Base-by-base conservation (phyloP, 2,888 invertebrate species). In the Fabriciana adippe region DNA sequence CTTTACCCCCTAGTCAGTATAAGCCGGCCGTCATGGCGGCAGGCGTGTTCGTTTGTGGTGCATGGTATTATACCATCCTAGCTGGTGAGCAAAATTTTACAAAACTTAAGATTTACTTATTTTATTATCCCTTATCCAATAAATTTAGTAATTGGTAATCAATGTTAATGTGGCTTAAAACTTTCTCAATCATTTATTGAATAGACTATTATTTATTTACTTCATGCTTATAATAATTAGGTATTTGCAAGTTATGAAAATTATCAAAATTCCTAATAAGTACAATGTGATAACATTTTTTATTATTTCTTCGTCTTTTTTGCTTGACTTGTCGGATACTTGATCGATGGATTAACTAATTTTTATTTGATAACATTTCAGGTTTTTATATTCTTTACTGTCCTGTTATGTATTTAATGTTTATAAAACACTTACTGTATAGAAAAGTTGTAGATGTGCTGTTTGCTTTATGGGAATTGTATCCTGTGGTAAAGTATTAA, bases 391-490 rank as follows among this genome's bases (percentile, higher is more conserved):
- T 89, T 57, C 86, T 94, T 31, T 94, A 94, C 82, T 96, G 96
- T 79, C 97, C 97, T 45, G 86, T 95, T 68, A 85, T 96, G 75
- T 96, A 96, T 63, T 80, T 97, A 70, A 89, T 97, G 79, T 90
- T 97, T 71, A 80, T 97, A 72, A 95, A 94, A 79, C 96, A 96
- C 75, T 93, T 88, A 69, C 84, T 93, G 74, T 97, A 95, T 82
- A 93, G 97, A 80, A 93, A 93, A 81, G 81, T 94, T 51, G 94
- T 95, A 41, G 97, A 97, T 82, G 88, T 94, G 45, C 87, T 97
- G 59, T 95, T 97, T 80, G 95, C 95, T 11, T 93, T 95, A 69
- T 97, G 97, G 97, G 97, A 97, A 86, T 93, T 96, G 67, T 97
- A 96, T 86, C 96, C 96, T 64, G 96, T 96, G 84, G 97, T 97